These are phyloP conservation scores for Mormyrus iriodes DNA, from an alignment of 2,113 vertebrate species.

Conservation along the genomic window DNA sequence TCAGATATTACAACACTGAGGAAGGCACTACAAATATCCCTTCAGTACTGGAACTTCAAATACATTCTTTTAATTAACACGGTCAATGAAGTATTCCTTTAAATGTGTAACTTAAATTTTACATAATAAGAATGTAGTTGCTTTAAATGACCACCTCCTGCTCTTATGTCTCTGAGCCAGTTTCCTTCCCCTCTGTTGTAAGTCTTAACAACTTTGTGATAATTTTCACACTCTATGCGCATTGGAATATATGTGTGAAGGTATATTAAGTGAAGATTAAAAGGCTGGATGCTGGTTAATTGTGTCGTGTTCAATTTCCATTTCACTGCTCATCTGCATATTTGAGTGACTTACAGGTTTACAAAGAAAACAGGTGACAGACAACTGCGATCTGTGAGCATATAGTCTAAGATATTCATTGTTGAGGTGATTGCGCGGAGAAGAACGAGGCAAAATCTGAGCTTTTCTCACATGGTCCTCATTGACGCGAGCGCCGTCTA, in stretches of 20 bases:
- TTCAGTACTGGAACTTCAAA: background rate
- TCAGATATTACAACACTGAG: background rate
- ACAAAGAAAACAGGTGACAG: background rate
- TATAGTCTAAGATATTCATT: background rate
- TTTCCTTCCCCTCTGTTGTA: background rate
- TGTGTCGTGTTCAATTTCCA: background rate
- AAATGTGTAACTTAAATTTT: background rate
- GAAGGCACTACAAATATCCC: background rate
- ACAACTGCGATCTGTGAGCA: background rate
- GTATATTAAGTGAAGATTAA: background rate
- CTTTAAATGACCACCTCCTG: background rate
- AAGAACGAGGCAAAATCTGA: background rate
- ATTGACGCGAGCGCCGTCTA: conserved; percentile 37
- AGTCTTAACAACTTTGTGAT: background rate
- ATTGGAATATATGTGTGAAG: background rate
- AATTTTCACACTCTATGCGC: background rate
- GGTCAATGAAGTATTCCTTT: background rate
- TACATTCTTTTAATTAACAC: background rate
- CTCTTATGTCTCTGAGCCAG: background rate
- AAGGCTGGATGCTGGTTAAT: background rate
- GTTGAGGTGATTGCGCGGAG: background rate
- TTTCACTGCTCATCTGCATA: background rate
- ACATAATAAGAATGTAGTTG: background rate
- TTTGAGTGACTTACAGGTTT: background rate
- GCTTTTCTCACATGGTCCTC: background rate